A percentile compares a stretch with the other conserved stretches of the same genome.
Evolutionary conservation across 2,888 invertebrate genomes (phyloP).

Genomic region (Polymixis flavicincta): DNA sequence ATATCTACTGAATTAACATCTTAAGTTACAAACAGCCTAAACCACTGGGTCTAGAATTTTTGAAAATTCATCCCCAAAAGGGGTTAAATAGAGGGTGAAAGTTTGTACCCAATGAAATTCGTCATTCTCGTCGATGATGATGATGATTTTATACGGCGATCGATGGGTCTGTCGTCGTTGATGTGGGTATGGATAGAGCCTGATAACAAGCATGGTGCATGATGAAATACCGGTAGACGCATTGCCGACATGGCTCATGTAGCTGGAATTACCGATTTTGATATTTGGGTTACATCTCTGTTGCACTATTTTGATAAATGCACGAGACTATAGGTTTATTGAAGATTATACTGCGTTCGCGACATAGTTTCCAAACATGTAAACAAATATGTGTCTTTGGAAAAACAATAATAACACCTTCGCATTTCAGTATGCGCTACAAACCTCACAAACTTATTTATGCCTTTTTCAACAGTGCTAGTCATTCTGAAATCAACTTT

Average conservation of each 20-base stretch:
- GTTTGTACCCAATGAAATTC: too few species aligned
- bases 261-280: background rate
- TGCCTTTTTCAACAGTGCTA: background rate
- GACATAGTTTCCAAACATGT: too few species aligned
- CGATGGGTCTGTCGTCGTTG: background rate
- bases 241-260: background rate
- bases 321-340: too few species aligned
- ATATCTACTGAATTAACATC: constrained; percentile 1
- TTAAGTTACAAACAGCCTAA: too few species aligned
- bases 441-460: background rate
- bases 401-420: background rate
- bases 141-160: too few species aligned
- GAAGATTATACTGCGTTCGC: too few species aligned
- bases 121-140: too few species aligned
- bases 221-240: background rate
- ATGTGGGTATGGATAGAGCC: background rate
- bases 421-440: background rate
- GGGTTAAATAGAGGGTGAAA: too few species aligned
- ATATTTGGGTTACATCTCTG: background rate
- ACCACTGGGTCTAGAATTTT: too few species aligned
- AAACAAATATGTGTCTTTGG: background rate
- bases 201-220: background rate
- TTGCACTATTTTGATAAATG: too few species aligned
- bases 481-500: too few species aligned
- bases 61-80: too few species aligned